Conservation (phyloP, 2,888 invertebrate genomes). For the Thyatira batis region DNA sequence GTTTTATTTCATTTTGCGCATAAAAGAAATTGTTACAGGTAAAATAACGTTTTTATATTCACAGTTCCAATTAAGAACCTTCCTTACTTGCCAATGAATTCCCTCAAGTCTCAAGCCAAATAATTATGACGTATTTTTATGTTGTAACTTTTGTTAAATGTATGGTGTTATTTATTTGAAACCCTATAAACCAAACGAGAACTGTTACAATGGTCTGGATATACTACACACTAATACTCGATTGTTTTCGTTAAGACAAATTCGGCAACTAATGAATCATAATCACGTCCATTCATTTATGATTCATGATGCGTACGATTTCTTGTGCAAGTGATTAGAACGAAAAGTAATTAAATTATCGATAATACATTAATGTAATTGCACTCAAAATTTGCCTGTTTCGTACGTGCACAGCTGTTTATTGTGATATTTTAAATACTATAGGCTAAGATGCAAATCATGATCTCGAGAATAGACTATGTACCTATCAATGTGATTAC, state of each 20-base stretch:
- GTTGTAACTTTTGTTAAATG: conserved; percentile 10
- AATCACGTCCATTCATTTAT: not conserved
- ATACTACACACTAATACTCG: not conserved
- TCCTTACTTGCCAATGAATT: conserved; percentile 45
- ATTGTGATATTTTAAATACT: conserved; percentile 83
- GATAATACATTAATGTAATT: conserved; percentile 72
- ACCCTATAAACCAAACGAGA: not conserved
- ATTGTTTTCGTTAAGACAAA: not conserved
- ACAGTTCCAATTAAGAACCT: too few species aligned
- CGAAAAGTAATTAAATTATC: conserved; percentile 61
- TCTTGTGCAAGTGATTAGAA: conserved; percentile 53
- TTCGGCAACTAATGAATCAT: not conserved
- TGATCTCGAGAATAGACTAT: conserved; percentile 73
- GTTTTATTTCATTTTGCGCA: too few species aligned
- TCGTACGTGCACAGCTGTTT: conserved; percentile 82
- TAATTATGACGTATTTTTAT: conserved; percentile 2
- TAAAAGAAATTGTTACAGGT: too few species aligned
- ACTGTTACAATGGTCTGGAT: not conserved
- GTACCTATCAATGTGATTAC: conserved; percentile 74
- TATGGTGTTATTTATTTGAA: conserved; percentile 8
- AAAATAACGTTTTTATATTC: too few species aligned
- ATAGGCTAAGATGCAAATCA: conserved; percentile 77
- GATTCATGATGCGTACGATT: conserved; percentile 19
- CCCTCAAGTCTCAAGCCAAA: conserved; percentile 20
- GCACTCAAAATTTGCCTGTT: conserved; percentile 83